Evolutionary conservation across 2,113 vertebrate species (phyloP), one percentile per base, ranked within the genome.

Genomic region (Melanotaenia duboulayi): DNA sequence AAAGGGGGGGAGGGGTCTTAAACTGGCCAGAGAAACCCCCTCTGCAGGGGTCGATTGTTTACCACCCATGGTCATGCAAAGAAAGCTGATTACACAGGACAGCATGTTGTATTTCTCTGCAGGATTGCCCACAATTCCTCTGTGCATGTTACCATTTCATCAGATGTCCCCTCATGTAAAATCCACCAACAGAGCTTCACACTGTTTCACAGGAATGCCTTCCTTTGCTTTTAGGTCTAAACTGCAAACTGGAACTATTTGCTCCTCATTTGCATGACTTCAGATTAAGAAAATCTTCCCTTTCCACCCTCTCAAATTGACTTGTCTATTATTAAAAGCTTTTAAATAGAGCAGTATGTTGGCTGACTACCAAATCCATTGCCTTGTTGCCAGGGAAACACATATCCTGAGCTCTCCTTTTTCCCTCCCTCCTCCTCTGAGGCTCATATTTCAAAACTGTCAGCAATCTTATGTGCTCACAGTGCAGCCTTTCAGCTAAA

Each of bases 401-500:
- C 64, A 83, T 74, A 64, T 57, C 72, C 65, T 84, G n/a, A 0
- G 39, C 60, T 65, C 62, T 58, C 50, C n/a, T 24, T 66, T 55
- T 60, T 20, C 16, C 28, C 60, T 50, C 20, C 22, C 49, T 54
- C 23, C 17, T 25, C 49, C 58, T 52, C 16, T 2, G 77, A 83
- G 93, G 92, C 93, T 96, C 94, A 93, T 93, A 94, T 96, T 96
- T 96, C 96, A 95, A 94, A 94, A 95, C 93, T 94, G 96, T 95
- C 95, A 94, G 95, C 92, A 92, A 90, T 90, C 85, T 74, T 65
- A 42, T 63, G 66, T 28, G 89, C 95, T 94, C 93, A 95, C 95
- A 96, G 95, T 94, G 94, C 95, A 94, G 90, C 95, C 96, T 97
- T 97, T 97, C 96, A 96, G 96, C 97, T 99, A 98, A 99, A 99